These are phyloP conservation scores for Nomada flava DNA, from an alignment of 2,888 invertebrate genomes.

Conservation along the genomic window DNA sequence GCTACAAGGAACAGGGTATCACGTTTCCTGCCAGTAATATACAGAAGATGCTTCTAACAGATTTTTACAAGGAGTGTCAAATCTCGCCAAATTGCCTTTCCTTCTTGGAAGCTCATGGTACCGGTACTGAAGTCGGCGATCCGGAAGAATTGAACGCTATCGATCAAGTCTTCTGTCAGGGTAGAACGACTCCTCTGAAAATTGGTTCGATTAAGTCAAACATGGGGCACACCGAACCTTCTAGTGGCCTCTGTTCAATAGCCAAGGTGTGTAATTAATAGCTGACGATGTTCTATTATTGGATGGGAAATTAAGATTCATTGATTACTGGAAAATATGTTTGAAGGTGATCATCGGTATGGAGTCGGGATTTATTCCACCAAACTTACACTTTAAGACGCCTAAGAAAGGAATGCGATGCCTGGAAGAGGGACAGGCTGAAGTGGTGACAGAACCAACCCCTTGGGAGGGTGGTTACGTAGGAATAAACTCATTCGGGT, in stretches of 20 bases:
- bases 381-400: conserved; percentile 92
- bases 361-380: conserved; percentile 92
- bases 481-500: conserved; percentile 96
- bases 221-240: conserved; percentile 96
- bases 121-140: conserved; percentile 94
- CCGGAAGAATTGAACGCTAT: conserved; percentile 95
- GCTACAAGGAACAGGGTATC: conserved; percentile 84
- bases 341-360: conserved; percentile 90
- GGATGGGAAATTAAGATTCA: no score
- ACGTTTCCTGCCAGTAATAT: conserved; percentile 80
- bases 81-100: conserved; percentile 86
- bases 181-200: conserved; percentile 90
- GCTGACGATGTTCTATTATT: not conserved
- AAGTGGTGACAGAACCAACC: conserved; percentile 90
- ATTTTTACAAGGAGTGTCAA: conserved; percentile 87
- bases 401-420: conserved; percentile 88
- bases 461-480: conserved; percentile 89
- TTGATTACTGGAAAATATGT: not conserved
- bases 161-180: conserved; percentile 91
- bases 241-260: conserved; percentile 92
- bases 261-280: conserved; percentile 87
- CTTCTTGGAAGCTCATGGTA: conserved; percentile 90
- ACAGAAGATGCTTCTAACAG: conserved; percentile 83
- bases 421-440: conserved; percentile 87
- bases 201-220: conserved; percentile 98